phyloP scores from a whole-genome alignment of 2,888 invertebrate genomes.

The Leptopterna dolabrata region DNA sequence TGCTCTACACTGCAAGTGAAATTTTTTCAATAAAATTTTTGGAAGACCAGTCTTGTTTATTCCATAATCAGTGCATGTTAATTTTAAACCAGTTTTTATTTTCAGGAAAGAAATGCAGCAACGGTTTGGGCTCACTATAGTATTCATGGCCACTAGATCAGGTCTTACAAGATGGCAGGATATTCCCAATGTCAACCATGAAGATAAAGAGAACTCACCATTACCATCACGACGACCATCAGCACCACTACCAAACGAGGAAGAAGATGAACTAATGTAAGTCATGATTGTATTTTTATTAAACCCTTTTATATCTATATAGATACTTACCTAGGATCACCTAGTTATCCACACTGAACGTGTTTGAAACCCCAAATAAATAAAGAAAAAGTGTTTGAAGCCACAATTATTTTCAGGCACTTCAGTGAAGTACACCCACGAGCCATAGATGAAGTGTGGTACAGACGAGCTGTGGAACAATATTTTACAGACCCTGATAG shows the following conservation, averaged over 20 bases:
- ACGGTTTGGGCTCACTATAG: constrained; percentile 84
- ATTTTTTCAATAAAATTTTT: too few species aligned
- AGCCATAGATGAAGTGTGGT: constrained; percentile 91
- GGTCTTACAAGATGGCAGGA: constrained; percentile 92
- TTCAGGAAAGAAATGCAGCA: constrained; percentile 83
- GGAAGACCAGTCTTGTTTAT: too few species aligned
- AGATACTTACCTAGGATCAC: too few species aligned
- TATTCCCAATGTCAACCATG: constrained; percentile 52
- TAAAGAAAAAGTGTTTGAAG: not conserved
- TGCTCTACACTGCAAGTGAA: too few species aligned
- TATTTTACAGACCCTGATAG: constrained; percentile 87
- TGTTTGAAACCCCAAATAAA: too few species aligned
- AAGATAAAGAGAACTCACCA: constrained; percentile 51
- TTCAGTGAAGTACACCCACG: constrained; percentile 83
- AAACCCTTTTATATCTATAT: not conserved
- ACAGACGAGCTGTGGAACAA: constrained; percentile 90
- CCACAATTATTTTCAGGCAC: constrained; percentile 71
- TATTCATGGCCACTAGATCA: constrained; percentile 90
- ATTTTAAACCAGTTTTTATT: not conserved
- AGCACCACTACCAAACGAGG: not conserved
- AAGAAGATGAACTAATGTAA: constrained; percentile 26
- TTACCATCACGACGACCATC: not conserved
- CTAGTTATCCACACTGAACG: too few species aligned
- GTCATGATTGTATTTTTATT: not conserved
- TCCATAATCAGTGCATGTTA: too few species aligned